Evolutionary conservation across 2,888 invertebrate genomes (phyloP), one percentile per base, ranked within the genome.

Genomic region (Epinotia bilunana): DNA sequence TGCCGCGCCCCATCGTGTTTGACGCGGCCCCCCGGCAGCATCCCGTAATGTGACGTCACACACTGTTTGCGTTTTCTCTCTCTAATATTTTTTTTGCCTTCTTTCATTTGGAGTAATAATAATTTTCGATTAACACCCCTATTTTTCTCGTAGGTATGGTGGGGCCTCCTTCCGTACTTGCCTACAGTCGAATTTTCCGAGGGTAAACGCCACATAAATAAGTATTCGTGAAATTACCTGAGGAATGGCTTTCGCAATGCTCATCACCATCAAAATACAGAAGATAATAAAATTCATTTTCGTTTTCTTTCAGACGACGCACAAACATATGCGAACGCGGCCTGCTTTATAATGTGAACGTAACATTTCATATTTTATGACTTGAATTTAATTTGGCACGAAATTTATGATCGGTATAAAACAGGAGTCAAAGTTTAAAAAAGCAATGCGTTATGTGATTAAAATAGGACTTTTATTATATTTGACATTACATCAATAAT

Each of bases 191-290:
- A n/a, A n/a, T n/a, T 33, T 33, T 33, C 33, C 33, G 33, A 33
- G 33, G 33, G 6, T 33, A 6, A 6, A 33, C 33, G 33, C 7
- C 33, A 33, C 33, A 33, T 33, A 39, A 39, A 39, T 39, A 39
- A 39, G 7, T 39, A 39, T 9, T 39, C 39, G 9, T 9, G 33
- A 39, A 39, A 2, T 81, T 83, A 89, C 90, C 88, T 90, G 90
- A 11, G 90, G 87, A 49, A 76, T 78, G 28, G 84, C 81, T 33
- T 78, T 76, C 49, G 80, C 83, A 12, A 78, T 23, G 4, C 78
- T 72, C 16, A 86, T 60, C 28, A 77, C 62, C 9, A 87, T 77
- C 70, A 86, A 77, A 78, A 82, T 70, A 78, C 80, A 83, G 68
- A 84, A 74, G 72, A 85, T 76, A 80, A 85, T 79, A 65, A 86